Percentiles rank a stretch among this genome's conserved stretches.
These are phyloP conservation scores for Plagodis dolabraria DNA, from an alignment of 2,888 invertebrate species.

Conservation along the genomic window DNA sequence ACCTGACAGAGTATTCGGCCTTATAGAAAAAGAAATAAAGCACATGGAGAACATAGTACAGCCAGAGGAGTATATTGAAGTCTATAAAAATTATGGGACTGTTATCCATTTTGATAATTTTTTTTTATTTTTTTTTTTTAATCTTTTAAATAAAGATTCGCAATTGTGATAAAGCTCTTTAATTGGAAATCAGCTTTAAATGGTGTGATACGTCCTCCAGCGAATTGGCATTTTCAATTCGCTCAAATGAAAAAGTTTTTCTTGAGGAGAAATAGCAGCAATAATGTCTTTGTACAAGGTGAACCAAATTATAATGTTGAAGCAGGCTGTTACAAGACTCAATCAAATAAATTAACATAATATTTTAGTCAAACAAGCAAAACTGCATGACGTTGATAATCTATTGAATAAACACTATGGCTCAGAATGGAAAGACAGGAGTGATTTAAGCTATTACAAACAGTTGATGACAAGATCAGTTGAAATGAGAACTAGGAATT, in stretches of 20 bases:
- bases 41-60: slow-evolving; percentile 27
- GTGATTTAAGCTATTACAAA: background rate
- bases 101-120: slow-evolving; percentile 5
- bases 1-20: slow-evolving; percentile 36
- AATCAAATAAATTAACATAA: background rate
- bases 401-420: slow-evolving; percentile 3
- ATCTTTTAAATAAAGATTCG: too few relatives aligned
- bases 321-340: slow-evolving; percentile 7
- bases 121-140: too few relatives aligned
- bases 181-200: slow-evolving; percentile 15
- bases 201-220: slow-evolving; percentile 26
- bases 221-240: slow-evolving; percentile 34
- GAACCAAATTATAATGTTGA: slow-evolving; percentile 14
- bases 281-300: slow-evolving; percentile 19
- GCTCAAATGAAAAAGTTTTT: slow-evolving; percentile 26
- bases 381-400: background rate
- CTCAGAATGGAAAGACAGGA: background rate
- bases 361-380: background rate
- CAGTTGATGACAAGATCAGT: background rate
- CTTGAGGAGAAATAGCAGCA: slow-evolving; percentile 22
- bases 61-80: slow-evolving; percentile 26
- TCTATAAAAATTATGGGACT: slow-evolving; percentile 20
- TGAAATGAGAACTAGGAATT: background rate
- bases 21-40: slow-evolving; percentile 30
- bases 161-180: too few relatives aligned